Base-by-base conservation (phyloP, 1,140 invertebrate species). In the Glomeris maerens region DNA sequence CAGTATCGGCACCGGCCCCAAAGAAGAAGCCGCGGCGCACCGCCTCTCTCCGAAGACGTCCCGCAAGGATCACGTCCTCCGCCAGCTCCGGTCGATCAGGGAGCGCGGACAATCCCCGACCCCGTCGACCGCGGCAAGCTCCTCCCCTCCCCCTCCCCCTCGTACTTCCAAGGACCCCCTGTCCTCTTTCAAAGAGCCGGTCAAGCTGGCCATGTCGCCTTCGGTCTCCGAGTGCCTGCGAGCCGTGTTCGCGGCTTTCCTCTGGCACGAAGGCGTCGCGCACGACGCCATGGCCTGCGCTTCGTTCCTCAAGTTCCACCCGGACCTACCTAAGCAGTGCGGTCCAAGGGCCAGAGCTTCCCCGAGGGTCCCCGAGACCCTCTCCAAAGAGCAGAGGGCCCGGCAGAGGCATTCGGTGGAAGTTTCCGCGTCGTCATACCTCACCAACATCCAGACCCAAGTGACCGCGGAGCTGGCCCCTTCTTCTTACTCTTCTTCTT, bases 251-350 rank as follows among this genome's bases (percentile, higher is more conserved):
- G 91, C 92, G 0, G 90, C 93, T 0, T 83, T 96, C 60, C 67
- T 97, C 1, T 97, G 92, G 92, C 93, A 98, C 66, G 91, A 96
- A 73, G 91, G 88, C 1, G 83, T 97, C 38, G 88, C 95, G 0
- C 89, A 95, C 64, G 93, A 98, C 66, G 91, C 91, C 3, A 96
- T 97, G 82, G 90, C 92, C 0, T 93, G 89, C 63, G 89, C 92
- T 0, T 89, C 91, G 2, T 97, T 91, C 63, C 70, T 98, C 0
- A 94, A 94, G 68, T 96, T 96, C 64, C 89, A 95, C 66, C 90
- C 89, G 3, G 78, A 78, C 20, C 67, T 93, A 49, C 81, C 83
- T 3, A 88, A 88, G 60, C 75, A 84, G 58, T 3, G 29, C 22
- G 13, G 2, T 14, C 13, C 4, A 2, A 20, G 20, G 2, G 10